Conservation (phyloP, 2,888 invertebrate genomes). For the Steinernema hermaphroditum region DNA sequence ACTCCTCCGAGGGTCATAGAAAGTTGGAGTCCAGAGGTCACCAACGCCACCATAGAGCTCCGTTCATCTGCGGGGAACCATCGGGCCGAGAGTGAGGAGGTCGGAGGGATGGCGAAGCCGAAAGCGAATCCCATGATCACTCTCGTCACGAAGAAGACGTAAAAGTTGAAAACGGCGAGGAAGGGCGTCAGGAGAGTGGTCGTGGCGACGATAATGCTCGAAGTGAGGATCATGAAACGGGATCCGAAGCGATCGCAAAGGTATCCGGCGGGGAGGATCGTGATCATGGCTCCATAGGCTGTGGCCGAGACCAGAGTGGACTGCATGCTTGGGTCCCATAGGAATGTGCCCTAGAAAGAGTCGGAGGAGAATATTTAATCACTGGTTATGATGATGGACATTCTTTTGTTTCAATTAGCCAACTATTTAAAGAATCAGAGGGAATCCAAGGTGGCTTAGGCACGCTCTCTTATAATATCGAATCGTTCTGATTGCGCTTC, state of each 20-base stretch:
- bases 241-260: slow-evolving; percentile 46
- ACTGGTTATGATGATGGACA: neutral
- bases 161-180: slow-evolving; percentile 46
- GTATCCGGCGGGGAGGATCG: slow-evolving; percentile 54
- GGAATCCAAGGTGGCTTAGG: too few relatives aligned
- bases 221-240: slow-evolving; percentile 37
- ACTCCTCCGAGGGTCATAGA: slow-evolving; percentile 51
- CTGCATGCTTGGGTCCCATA: slow-evolving; percentile 52
- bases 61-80: slow-evolving; percentile 58
- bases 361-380: too few relatives aligned
- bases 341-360: slow-evolving; percentile 48
- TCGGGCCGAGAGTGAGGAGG: slow-evolving; percentile 55
- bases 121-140: slow-evolving; percentile 57
- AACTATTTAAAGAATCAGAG: too few relatives aligned
- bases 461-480: too few relatives aligned
- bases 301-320: slow-evolving; percentile 56
- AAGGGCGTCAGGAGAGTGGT: slow-evolving; percentile 49
- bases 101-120: slow-evolving; percentile 55
- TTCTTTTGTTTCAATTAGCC: slow-evolving; percentile 29
- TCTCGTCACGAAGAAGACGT: slow-evolving; percentile 49
- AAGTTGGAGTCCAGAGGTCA: slow-evolving; percentile 54
- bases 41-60: slow-evolving; percentile 51
- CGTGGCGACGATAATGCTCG: slow-evolving; percentile 32
- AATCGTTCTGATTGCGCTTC: too few relatives aligned
- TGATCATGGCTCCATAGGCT: slow-evolving; percentile 55